Evolutionary conservation across 1,140 invertebrate genomes (phyloP), one percentile per base, ranked within the genome.

Genomic region (Cydia pomonella): DNA sequence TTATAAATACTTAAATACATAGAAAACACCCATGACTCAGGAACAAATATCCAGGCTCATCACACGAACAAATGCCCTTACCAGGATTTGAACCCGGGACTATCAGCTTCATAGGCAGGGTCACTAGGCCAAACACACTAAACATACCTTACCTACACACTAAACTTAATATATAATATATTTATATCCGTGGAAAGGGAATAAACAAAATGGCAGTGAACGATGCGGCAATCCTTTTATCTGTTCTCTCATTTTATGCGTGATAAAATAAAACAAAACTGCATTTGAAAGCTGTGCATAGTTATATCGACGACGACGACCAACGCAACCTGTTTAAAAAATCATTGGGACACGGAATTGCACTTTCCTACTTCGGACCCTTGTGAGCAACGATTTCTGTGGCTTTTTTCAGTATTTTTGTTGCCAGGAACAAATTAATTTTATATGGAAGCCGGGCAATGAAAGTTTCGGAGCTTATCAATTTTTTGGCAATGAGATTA

Each of bases 291-390:
- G 64, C 29, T 33, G 27, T 41, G n/a, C 29, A 69, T 18, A 33
- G 64, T 69, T 69, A 69, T 69, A 69, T 69, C n/a, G 64, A 69
- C n/a, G 64, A 13, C n/a, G 64, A 69, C n/a, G 64, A 13, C 21
- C 63, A 66, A 69, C 64, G 64, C 25, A 66, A 29, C 7, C 81
- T 85, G 64, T 80, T 85, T 85, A 84, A 84, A 84, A 83, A 85
- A 80, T 82, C 81, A 84, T 84, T 63, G 77, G 18, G 75, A 82
- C 82, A 83, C 73, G 79, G 73, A 72, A 77, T 73, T 75, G 78
- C 81, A 84, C 80, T 85, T 69, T 69, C 75, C 73, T 76, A 21
- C 75, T 76, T 76, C 75, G 79, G 78, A 80, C 82, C 59, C 74
- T 73, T 53, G 73, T 63, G 66, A 29, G 64, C 6, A 2, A n/a